Conservation (phyloP, 2,113 vertebrate species). For the Chaetodon trifascialis region DNA sequence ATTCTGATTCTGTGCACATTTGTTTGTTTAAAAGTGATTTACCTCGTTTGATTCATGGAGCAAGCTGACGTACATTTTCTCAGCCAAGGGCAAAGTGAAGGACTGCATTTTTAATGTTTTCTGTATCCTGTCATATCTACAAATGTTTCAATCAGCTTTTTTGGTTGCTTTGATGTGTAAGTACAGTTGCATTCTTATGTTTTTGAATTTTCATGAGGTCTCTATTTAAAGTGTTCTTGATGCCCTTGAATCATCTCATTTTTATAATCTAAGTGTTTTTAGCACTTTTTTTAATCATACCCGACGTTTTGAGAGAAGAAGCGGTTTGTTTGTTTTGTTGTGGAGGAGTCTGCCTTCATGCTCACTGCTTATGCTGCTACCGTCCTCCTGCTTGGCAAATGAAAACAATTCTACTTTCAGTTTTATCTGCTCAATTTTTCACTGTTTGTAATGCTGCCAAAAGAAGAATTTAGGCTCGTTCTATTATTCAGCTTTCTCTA, state of each 20-base stretch:
- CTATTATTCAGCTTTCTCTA: background rate
- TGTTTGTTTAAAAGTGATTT: slow-evolving; percentile 69
- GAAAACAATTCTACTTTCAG: background rate
- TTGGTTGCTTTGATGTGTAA: background rate
- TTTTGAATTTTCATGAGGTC: background rate
- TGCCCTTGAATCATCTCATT: background rate
- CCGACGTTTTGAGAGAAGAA: background rate
- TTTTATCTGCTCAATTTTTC: background rate
- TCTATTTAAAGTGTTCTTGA: background rate
- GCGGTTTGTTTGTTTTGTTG: background rate
- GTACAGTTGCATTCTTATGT: background rate
- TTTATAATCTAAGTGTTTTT: background rate
- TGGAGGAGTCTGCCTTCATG: background rate
- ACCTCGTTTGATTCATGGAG: slow-evolving; percentile 40
- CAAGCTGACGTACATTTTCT: slow-evolving; percentile 45
- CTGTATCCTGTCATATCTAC: background rate
- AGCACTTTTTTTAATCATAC: background rate
- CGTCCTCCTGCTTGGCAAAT: background rate
- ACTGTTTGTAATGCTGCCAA: background rate
- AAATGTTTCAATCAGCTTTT: background rate
- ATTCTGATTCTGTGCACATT: slow-evolving; percentile 59
- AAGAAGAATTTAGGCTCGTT: background rate
- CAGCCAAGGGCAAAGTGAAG: slow-evolving; percentile 49
- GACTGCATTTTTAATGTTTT: slow-evolving; percentile 5
- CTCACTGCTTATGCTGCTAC: too few relatives aligned